These are phyloP conservation scores for Elegia similella DNA, from an alignment of 2,888 invertebrate species.

Conservation along the genomic window DNA sequence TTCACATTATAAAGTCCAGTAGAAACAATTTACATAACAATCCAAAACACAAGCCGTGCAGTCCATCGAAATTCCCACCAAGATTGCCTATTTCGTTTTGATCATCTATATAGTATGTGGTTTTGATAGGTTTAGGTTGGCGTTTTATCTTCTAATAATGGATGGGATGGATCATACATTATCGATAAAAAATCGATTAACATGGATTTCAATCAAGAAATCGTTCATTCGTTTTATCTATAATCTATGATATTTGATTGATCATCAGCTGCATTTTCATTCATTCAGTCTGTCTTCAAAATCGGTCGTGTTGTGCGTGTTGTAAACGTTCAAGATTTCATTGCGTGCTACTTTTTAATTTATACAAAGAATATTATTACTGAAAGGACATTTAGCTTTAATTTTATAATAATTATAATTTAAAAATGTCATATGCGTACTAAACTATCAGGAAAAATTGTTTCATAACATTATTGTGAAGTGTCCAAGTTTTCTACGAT, in stretches of 20 bases:
- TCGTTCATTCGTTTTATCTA: background rate
- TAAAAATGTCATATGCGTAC: background rate
- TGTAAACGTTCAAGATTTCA: slow-evolving; percentile 17
- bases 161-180: too few relatives aligned
- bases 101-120: too few relatives aligned
- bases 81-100: too few relatives aligned
- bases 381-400: background rate
- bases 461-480: slow-evolving; percentile 22
- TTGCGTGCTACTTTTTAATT: slow-evolving; percentile 7
- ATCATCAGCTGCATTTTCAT: background rate
- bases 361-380: background rate
- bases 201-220: background rate
- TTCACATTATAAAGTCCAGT: too few relatives aligned
- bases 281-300: slow-evolving; percentile 9
- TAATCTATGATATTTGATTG: background rate
- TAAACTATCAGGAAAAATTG: background rate
- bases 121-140: too few relatives aligned
- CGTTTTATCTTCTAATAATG: too few relatives aligned
- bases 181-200: too few relatives aligned
- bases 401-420: background rate
- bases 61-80: too few relatives aligned
- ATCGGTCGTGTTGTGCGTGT: slow-evolving; percentile 17
- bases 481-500: slow-evolving; percentile 33
- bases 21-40: too few relatives aligned
- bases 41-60: too few relatives aligned